Conservation (phyloP, 2,888 invertebrate species). For the Cheilosia vernalis region DNA sequence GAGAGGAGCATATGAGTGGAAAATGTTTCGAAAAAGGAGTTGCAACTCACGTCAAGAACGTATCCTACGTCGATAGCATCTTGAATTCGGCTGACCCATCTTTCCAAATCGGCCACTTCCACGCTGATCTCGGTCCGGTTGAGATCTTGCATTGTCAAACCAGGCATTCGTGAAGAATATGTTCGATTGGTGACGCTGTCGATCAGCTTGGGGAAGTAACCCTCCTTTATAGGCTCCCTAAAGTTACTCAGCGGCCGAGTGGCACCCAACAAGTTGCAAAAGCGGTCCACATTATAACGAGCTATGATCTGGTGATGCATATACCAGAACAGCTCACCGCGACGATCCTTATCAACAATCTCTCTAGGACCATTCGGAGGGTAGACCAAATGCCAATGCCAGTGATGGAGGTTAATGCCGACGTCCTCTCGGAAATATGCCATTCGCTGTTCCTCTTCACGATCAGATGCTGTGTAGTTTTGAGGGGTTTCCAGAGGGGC, state of each 20-base stretch:
- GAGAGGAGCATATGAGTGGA: background rate
- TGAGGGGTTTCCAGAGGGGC: slow-evolving; percentile 86
- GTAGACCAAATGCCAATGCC: slow-evolving; percentile 94
- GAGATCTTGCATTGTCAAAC: slow-evolving; percentile 85
- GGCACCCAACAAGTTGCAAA: slow-evolving; percentile 83
- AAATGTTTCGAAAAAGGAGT: background rate
- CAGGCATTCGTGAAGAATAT: slow-evolving; percentile 87
- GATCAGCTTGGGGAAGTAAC: slow-evolving; percentile 90
- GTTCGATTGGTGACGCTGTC: slow-evolving; percentile 86
- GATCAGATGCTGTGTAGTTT: slow-evolving; percentile 88
- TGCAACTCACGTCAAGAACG: slow-evolving; percentile 84
- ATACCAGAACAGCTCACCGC: slow-evolving; percentile 88
- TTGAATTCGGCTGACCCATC: slow-evolving; percentile 88
- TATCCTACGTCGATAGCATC: slow-evolving; percentile 88
- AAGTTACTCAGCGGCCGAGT: slow-evolving; percentile 86
- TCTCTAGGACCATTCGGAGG: slow-evolving; percentile 86
- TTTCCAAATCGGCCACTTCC: slow-evolving; percentile 85
- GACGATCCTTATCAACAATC: slow-evolving; percentile 88
- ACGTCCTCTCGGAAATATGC: slow-evolving; percentile 92
- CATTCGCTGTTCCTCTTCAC: slow-evolving; percentile 90
- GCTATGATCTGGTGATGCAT: slow-evolving; percentile 86
- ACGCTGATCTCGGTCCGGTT: slow-evolving; percentile 84
- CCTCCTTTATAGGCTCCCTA: slow-evolving; percentile 88
- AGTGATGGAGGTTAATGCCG: slow-evolving; percentile 92
- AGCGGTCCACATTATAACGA: slow-evolving; percentile 89